Conservation (phyloP, 2,113 vertebrate genomes). For the Tyrannus savana region DNA sequence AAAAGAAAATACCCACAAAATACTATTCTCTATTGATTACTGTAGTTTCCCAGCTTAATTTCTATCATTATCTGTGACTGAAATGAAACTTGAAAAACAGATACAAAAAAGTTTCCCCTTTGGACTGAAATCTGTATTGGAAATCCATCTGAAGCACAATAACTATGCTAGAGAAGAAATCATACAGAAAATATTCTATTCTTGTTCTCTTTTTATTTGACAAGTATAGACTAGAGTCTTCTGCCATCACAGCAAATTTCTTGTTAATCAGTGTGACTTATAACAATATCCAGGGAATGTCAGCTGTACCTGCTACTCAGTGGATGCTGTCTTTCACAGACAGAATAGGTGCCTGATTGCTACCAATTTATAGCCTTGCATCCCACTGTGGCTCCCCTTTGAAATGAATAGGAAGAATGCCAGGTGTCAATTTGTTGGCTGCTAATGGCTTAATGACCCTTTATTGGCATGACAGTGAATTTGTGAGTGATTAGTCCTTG, state of each 20-base stretch:
- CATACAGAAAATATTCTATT: not conserved
- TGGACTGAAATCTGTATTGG: not conserved
- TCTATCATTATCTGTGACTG: not conserved
- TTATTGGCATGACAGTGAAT: not conserved
- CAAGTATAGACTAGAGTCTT: not conserved
- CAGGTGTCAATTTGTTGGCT: not conserved
- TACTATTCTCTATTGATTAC: not conserved
- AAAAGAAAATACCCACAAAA: not conserved
- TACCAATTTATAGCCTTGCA: not conserved
- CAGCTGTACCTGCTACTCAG: not conserved
- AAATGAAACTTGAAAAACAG: not conserved
- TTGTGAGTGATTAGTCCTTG: not conserved
- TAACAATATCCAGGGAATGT: not conserved
- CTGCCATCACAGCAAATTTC: not conserved
- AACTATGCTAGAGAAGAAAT: not conserved
- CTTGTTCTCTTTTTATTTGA: not conserved
- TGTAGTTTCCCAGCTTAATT: not conserved
- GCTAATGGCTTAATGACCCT: not conserved
- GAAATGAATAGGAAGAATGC: conserved; percentile 7
- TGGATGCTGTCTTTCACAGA: not conserved
- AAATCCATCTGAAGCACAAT: not conserved
- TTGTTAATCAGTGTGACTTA: not conserved
- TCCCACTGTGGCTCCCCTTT: not conserved
- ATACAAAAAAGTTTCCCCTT: not conserved
- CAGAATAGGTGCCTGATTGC: not conserved